A percentile compares a stretch with the other conserved stretches of the same genome.
Conservation (phyloP, 1,140 invertebrate species). For the Araneus ventricosus region DNA sequence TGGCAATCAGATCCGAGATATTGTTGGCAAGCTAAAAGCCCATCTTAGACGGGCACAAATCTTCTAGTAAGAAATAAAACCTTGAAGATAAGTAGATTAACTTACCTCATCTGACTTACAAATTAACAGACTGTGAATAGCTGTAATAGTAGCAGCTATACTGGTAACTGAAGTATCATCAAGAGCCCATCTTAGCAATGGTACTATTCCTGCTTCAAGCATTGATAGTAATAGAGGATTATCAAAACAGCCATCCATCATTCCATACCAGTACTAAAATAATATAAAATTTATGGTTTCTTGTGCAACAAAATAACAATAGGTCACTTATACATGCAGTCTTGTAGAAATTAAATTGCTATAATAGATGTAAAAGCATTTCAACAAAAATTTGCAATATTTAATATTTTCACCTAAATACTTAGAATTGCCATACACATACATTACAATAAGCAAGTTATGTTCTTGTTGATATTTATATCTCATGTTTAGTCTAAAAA, state of each 20-base stretch:
- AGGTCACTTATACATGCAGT: no score
- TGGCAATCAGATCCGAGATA: no score
- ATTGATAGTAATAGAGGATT: conserved; percentile 82
- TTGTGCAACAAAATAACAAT: no score
- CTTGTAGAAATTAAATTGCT: conserved; percentile 58
- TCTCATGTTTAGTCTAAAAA: no score
- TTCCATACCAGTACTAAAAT: conserved; percentile 79
- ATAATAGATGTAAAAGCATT: background rate
- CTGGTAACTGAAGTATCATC: conserved; percentile 89
- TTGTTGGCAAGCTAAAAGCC: no score
- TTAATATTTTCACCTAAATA: no score
- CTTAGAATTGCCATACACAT: no score
- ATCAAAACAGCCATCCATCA: conserved; percentile 85
- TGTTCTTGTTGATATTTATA: no score
- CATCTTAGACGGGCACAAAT: no score
- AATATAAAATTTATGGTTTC: conserved; percentile 18
- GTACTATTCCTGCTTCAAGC: conserved; percentile 85
- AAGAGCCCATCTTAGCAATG: conserved; percentile 90
- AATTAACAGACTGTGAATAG: conserved; percentile 87
- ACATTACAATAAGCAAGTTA: no score
- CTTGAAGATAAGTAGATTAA: background rate
- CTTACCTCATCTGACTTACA: conserved; percentile 88
- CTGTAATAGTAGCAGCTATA: conserved; percentile 86
- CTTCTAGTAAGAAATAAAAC: no score
- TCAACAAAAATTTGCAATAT: background rate